Conservation (phyloP, 2,888 invertebrate species). For the Azorinus chamasolen region DNA sequence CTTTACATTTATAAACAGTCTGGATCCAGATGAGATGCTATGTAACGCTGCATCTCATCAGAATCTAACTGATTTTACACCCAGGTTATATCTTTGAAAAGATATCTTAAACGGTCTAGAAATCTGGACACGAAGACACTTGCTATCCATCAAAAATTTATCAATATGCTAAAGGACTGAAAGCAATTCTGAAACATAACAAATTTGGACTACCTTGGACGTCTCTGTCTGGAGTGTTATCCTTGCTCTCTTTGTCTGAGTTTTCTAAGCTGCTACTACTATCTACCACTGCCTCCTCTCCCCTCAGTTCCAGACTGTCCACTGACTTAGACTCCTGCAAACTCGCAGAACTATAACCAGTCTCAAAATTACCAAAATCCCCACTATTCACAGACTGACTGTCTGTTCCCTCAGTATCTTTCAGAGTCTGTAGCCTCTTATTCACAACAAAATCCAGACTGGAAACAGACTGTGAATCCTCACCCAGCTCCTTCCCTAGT, state of each 20-base stretch:
- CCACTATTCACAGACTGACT: constrained; percentile 77
- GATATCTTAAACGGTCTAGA: too few relatives aligned
- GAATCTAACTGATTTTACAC: too few relatives aligned
- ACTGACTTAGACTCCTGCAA: constrained; percentile 80
- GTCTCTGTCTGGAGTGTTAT: constrained; percentile 40
- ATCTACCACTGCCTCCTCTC: constrained; percentile 27
- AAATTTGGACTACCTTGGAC: constrained; percentile 10
- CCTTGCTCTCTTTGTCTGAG: constrained; percentile 51
- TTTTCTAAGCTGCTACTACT: constrained; percentile 38
- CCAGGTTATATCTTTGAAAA: too few relatives aligned
- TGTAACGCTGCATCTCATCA: too few relatives aligned
- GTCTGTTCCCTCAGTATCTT: constrained; percentile 59
- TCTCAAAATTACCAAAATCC: constrained; percentile 72
- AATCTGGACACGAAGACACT: too few relatives aligned
- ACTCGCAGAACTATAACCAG: constrained; percentile 7
- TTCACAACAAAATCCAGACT: constrained; percentile 81
- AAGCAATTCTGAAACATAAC: too few relatives aligned
- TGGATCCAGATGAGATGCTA: not conserved
- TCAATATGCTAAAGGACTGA: too few relatives aligned
- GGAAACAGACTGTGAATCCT: constrained; percentile 83
- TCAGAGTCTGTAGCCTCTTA: constrained; percentile 61
- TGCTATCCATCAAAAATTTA: too few relatives aligned
- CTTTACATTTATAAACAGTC: too few relatives aligned
- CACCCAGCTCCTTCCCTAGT: constrained; percentile 53
- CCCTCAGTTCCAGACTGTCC: constrained; percentile 82